Conservation (phyloP, 2,797 vertebrate species). For the Danio aesculapii region DNA sequence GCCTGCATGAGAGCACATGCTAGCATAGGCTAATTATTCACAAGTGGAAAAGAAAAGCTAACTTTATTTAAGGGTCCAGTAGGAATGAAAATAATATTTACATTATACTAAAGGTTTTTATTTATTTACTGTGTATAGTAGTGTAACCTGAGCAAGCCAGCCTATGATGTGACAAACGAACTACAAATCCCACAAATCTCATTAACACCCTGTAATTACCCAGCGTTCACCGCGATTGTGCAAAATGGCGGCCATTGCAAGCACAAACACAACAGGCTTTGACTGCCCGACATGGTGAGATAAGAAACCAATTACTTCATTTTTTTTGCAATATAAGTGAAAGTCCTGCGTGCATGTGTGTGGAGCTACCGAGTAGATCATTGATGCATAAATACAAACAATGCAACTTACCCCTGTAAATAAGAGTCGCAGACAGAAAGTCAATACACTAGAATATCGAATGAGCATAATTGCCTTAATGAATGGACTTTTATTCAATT, state of each 20-base stretch:
- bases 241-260: constrained; percentile 84
- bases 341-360: background rate
- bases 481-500: background rate
- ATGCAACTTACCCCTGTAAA: background rate
- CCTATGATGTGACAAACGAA: background rate
- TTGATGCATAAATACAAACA: background rate
- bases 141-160: background rate
- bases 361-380: background rate
- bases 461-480: background rate
- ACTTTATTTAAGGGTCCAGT: no score
- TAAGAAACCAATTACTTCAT: constrained; percentile 2
- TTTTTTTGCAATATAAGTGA: background rate
- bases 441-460: background rate
- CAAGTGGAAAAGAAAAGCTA: no score
- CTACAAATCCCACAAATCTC: constrained; percentile 45
- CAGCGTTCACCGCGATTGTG: constrained; percentile 67
- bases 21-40: no score
- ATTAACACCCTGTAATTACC: constrained; percentile 68
- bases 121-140: no score
- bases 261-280: constrained; percentile 76
- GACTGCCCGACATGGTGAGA: constrained; percentile 85
- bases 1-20: no score
- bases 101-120: no score
- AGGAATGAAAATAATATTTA: no score
- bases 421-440: background rate